Evolutionary conservation across 2,113 vertebrate genomes (phyloP), one percentile per base, ranked within the genome.

Genomic region (Hemibagrus wyckioides): DNA sequence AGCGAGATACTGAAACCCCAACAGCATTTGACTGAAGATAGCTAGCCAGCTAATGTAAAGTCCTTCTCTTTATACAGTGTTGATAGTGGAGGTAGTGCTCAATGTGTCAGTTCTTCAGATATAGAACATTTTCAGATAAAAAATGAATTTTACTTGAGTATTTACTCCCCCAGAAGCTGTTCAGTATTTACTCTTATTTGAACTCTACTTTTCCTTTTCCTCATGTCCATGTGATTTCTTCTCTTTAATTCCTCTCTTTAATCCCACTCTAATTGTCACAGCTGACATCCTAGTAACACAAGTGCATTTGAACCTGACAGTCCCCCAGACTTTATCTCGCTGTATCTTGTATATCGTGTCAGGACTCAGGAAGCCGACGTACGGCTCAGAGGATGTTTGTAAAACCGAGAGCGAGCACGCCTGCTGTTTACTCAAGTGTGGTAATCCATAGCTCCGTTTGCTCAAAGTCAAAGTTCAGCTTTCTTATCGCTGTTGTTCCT

Each of bases 361-460:
- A 73, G 28, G 83, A 87, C 80, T 90, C 86, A 86, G 89, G 89
- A 90, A 90, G 89, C 80, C 36, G n/a, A 80, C 11, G 86, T 90
- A 63, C 52, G 79, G 59, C 71, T 52, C 59, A 63, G 52, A 88
- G 89, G 86, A 88, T 88, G 89, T 88, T 90, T 90, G 89, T 90
- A 88, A 90, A 90, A 83, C 71, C 76, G 54, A 80, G 63, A 65
- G 6, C 63, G 71, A 88, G 86, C 89, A 56, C 80, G 56, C 80
- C 83, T 77, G 71, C 59, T 90, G 89, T 90, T 90, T 88, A 85
- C 86, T 86, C 80, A 71, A 80, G 80, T 86, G 86, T 80, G 84
- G 52, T 90, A 88, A 90, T 90, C 89, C 89, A 86, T 88, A 79
- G 84, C 85, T 90, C 89, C 56, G 86, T 88, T 86, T 90, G 80